Base-by-base conservation (phyloP, 53 echinoderm and acorn worm genomes). In the Echinarachnius parma region DNA sequence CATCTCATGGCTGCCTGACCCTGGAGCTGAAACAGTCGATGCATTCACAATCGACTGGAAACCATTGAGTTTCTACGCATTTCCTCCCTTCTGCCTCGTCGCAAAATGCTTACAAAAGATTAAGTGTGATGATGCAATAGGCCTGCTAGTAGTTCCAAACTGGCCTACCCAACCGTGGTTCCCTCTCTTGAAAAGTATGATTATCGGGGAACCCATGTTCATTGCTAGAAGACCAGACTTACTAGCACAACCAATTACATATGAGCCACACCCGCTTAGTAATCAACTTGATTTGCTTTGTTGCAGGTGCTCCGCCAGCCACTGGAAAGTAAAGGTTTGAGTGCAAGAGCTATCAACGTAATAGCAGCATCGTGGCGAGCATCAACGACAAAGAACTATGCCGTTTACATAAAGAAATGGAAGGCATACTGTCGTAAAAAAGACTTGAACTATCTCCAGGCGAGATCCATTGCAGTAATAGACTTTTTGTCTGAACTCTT, bases 1-100 rank as follows among this genome's bases (percentile, higher is more conserved):
- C 50, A 39, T 86, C 21, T 81, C 86, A 0, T 81, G 81, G 76
- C 44, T 59, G 42, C 81, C 81, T 4, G 86, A 86, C 68, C 81
- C 86, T 13, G 77, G 66, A 24, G 81, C 81, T 2, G 60, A 53
- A 46, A 42, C 44, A 32, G 59, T 67, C 19, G 86, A 81, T 81
- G 81, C 81, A 28, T 86, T 86, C 46, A 76, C 77, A n/a, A 21
- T 66, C 5, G 54, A 81, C 29, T 81, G 86, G 86, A 46, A 66
- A 19, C 46, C 22, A 21, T 66, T 26, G 2, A 31, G 46, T 34
- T 81, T 80, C 33, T 76, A 81, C 60, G 86, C 86, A 13, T 81
- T 86, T 46, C 86, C 81, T 30, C 68, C 86, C 2, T 84, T 78
- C 25, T 59, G 56, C 46, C 36, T 75, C 28, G 47, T 82, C 31